Evolutionary conservation across 2,888 invertebrate genomes (phyloP).

Genomic region (Tetanocera ferruginea): DNA sequence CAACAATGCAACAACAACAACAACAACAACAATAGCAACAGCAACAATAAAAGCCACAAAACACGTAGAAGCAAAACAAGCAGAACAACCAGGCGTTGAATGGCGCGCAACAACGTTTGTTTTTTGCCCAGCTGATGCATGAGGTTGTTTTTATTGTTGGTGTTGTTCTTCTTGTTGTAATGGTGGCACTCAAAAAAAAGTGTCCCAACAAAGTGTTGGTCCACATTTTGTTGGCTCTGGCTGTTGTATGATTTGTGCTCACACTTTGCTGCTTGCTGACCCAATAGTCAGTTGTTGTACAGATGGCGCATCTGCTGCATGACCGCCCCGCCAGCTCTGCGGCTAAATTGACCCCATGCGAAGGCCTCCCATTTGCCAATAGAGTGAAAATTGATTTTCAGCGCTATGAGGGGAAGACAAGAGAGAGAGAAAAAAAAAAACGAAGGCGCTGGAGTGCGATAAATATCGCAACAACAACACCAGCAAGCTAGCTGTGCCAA

Average conservation of each 20-base stretch:
- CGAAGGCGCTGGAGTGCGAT: conserved; percentile 19
- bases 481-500: neutral
- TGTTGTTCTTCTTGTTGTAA: neutral
- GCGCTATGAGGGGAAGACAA: neutral
- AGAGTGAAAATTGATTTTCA: conserved; percentile 35
- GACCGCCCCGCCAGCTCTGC: neutral
- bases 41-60: too few species aligned
- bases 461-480: conserved; percentile 24
- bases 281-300: neutral
- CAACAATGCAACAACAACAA: conserved; percentile 6
- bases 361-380: conserved; percentile 19
- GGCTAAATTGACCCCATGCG: conserved; percentile 2
- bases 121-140: neutral
- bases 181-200: neutral
- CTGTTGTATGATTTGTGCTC: conserved; percentile 21
- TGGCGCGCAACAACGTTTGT: too few species aligned
- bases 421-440: neutral
- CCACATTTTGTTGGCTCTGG: neutral
- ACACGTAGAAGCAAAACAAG: neutral
- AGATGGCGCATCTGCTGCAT: neutral
- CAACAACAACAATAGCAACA: neutral
- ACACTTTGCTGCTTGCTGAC: conserved; percentile 5
- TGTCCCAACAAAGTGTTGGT: neutral
- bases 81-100: neutral
- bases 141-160: neutral